Conservation (phyloP, 1,140 invertebrate species). For the Anoplophora glabripennis region DNA sequence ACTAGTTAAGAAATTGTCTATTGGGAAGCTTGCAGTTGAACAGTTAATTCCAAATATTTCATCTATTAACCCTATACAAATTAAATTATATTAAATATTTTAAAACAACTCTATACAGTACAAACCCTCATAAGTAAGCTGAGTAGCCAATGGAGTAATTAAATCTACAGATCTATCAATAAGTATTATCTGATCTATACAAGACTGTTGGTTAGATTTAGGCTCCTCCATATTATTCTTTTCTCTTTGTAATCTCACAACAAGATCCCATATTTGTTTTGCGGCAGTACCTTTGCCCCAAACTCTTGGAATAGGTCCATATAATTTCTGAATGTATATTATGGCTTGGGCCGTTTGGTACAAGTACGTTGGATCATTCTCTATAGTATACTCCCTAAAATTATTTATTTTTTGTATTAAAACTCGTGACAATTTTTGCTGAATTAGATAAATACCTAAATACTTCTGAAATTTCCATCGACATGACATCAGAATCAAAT, state of each 20-base stretch:
- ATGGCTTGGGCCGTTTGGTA: slow-evolving; percentile 87
- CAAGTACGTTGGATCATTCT: slow-evolving; percentile 84
- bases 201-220: slow-evolving; percentile 50
- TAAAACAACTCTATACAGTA: background rate
- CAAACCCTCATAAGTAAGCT: slow-evolving; percentile 92
- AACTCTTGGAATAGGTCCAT: slow-evolving; percentile 85
- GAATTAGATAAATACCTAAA: slow-evolving; percentile 57
- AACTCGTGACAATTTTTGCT: too few species aligned
- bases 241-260: slow-evolving; percentile 73
- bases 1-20: slow-evolving; percentile 72
- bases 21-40: slow-evolving; percentile 76
- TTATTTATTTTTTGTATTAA: slow-evolving; percentile 10
- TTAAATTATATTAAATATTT: background rate
- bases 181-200: slow-evolving; percentile 82
- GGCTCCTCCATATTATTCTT: slow-evolving; percentile 50
- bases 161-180: slow-evolving; percentile 79
- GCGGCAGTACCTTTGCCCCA: slow-evolving; percentile 84
- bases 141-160: slow-evolving; percentile 87
- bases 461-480: slow-evolving; percentile 82
- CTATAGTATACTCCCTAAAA: slow-evolving; percentile 74
- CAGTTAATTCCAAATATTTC: slow-evolving; percentile 73
- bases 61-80: slow-evolving; percentile 69
- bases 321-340: slow-evolving; percentile 80
- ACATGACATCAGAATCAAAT: slow-evolving; percentile 88
- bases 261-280: slow-evolving; percentile 84